A percentile compares a stretch with the other conserved stretches of the same genome.
These are phyloP conservation scores for Drosophila ananassae DNA, from an alignment of 1,140 invertebrate genomes.

Conservation along the genomic window DNA sequence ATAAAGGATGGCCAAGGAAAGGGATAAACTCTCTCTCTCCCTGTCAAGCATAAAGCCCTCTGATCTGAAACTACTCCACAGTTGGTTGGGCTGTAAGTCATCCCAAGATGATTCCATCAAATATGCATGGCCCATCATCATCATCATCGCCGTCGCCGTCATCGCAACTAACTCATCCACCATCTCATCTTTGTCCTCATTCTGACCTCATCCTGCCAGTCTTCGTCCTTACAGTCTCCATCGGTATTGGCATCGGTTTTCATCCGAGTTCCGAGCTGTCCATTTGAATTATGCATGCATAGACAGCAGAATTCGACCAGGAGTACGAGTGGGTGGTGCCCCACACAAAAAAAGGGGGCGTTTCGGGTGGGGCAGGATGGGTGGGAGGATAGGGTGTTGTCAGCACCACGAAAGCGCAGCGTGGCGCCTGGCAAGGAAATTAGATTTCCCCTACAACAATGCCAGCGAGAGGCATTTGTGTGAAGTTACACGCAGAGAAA, in stretches of 20 bases:
- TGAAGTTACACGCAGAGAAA: neutral
- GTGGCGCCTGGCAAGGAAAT: slow-evolving; percentile 44
- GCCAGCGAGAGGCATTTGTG: neutral
- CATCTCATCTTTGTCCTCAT: neutral
- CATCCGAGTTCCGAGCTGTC: slow-evolving; percentile 20
- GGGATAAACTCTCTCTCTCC: neutral
- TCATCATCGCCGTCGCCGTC: slow-evolving; percentile 6
- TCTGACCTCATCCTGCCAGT: too few relatives aligned
- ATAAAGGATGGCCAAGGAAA: neutral
- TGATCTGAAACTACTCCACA: slow-evolving; percentile 10
- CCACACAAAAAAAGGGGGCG: neutral
- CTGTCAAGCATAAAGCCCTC: neutral
- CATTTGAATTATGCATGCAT: slow-evolving; percentile 59
- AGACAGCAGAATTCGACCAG: slow-evolving; percentile 12
- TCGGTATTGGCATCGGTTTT: neutral
- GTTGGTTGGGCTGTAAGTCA: slow-evolving; percentile 28
- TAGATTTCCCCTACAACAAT: slow-evolving; percentile 50
- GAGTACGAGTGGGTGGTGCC: neutral
- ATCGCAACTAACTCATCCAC: too few relatives aligned
- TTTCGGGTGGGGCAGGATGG: neutral
- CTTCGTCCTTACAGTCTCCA: neutral
- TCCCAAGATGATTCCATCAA: slow-evolving; percentile 42
- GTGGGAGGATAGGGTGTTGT: slow-evolving; percentile 2
- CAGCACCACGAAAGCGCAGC: slow-evolving; percentile 40
- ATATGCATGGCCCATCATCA: slow-evolving; percentile 48